Base-by-base conservation (phyloP, 2,113 vertebrate genomes). In the Amphiprion percula region DNA sequence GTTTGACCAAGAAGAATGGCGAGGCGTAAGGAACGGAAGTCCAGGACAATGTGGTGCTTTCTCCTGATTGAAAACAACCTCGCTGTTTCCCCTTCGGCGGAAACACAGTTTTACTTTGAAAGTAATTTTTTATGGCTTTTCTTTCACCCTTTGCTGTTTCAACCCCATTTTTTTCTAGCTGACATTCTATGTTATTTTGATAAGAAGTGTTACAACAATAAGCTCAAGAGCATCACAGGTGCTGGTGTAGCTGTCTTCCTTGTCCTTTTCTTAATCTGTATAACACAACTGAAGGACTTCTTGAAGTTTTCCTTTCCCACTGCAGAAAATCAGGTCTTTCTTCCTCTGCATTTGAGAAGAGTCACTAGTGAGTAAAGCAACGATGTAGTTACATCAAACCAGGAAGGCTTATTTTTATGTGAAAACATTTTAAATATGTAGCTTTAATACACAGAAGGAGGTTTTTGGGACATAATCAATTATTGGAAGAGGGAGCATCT, bases 41-140 rank as follows among this genome's bases (percentile, higher is more conserved):
- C 58, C 55, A 16, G 59, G 85, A 91, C 79, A 80, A 77, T 67
- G 39, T 81, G 74, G 41, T 61, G 49, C 76, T 88, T 83, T 65
- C 28, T 73, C 64, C 56, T 88, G 88, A 92, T 87, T 90, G 87
- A 92, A 92, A 89, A 84, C 67, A 91, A 92, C 88, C 66, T 69
- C 61, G 68, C 59, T 85, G 73, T 87, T 93, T 87, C 83, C 80
- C 84, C 77, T 75, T 39, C 28, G 70, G 78, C 78, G 61, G 68
- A 87, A 84, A 83, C 78, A 83, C 44, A 68, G 30, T 87, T 78
- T 80, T 76, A 67, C 63, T 71, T 82, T 21, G 16, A 72, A 67
- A 61, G 75, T 74, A 50, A 33, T 62, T 68, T 72, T 63, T 54
- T 44, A 65, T 61, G 16, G 46, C 56, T 62, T 54, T 17, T 50